A percentile compares a stretch with the other conserved stretches of the same genome.
Conservation (phyloP, 2,797 vertebrate genomes). For the Esox lucius region DNA sequence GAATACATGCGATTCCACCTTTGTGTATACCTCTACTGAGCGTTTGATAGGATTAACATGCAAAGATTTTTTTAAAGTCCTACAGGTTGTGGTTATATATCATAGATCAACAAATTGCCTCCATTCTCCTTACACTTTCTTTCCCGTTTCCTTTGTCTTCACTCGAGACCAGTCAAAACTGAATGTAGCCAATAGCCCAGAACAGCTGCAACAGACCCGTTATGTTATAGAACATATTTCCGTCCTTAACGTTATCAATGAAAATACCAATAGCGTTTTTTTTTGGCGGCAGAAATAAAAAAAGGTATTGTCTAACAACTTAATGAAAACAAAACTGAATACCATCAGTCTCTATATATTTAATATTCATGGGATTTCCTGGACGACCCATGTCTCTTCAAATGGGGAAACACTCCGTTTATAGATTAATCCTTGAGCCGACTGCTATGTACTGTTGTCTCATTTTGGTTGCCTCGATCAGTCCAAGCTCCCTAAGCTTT, state of each 20-base stretch:
- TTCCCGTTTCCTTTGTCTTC: slow-evolving; percentile 50
- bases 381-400: slow-evolving; percentile 56
- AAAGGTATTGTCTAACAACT: background rate
- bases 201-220: background rate
- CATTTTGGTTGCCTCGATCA: slow-evolving; percentile 32
- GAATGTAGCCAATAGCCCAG: background rate
- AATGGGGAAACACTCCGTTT: slow-evolving; percentile 48
- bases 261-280: background rate
- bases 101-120: slow-evolving; percentile 26
- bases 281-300: background rate
- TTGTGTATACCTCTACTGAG: background rate
- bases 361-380: slow-evolving; percentile 59
- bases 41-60: slow-evolving; percentile 2
- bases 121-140: slow-evolving; percentile 52
- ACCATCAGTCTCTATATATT: background rate
- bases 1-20: background rate
- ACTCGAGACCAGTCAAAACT: slow-evolving; percentile 9
- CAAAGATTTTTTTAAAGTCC: slow-evolving; percentile 11
- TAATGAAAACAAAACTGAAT: background rate
- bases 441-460: slow-evolving; percentile 37
- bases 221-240: slow-evolving; percentile 24
- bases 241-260: background rate
- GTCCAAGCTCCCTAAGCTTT: slow-evolving; percentile 13
- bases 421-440: slow-evolving; percentile 18
- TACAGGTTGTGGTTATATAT: slow-evolving; percentile 33